A percentile compares a stretch with the other conserved stretches of the same genome.
Evolutionary conservation across 2,113 vertebrate genomes (phyloP).

Genomic region (Malurus melanocephalus): DNA sequence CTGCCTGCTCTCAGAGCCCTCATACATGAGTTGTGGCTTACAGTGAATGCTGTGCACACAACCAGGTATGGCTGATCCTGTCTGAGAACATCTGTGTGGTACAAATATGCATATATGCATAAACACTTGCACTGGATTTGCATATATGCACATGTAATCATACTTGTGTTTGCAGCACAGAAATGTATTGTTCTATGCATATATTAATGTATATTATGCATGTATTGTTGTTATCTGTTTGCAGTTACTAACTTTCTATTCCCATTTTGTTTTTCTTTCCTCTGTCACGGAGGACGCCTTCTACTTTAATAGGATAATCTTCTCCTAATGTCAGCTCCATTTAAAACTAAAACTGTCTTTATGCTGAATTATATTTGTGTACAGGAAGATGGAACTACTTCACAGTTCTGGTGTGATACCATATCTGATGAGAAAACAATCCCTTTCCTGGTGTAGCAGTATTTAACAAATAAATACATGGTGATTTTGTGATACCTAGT

Average conservation of each 20-base stretch:
- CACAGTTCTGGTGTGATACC: background rate
- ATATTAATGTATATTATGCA: background rate
- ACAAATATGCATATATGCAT: background rate
- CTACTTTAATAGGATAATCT: background rate
- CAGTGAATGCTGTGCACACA: background rate
- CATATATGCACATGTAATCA: background rate
- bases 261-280: background rate
- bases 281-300: background rate
- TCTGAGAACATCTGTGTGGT: conserved; percentile 15
- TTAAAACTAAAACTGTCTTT: conserved; percentile 1
- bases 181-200: conserved; percentile 1
- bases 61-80: background rate
- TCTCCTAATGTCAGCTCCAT: background rate
- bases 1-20: background rate
- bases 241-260: background rate
- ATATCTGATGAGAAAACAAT: background rate
- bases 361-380: conserved; percentile 30
- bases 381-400: conserved; percentile 14
- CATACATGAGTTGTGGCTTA: background rate
- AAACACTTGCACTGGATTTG: background rate
- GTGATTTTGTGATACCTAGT: background rate
- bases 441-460: background rate
- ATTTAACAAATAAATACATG: background rate
- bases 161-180: background rate
- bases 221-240: background rate